phyloP scores from a whole-genome alignment of 2,888 invertebrate species.

The Ormia ochracea region DNA sequence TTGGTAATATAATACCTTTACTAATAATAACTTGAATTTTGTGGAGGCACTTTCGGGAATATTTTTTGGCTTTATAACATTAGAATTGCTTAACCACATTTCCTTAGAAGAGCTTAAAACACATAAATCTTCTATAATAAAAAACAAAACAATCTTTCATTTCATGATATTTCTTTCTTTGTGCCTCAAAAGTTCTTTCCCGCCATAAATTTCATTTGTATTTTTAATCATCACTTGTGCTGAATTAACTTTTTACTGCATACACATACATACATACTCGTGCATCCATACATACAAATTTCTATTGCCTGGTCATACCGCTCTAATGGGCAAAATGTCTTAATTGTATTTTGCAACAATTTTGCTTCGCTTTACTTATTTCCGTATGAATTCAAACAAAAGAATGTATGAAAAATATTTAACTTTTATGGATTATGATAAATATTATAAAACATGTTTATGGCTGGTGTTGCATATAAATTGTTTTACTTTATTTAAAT shows the following conservation, averaged over 20 bases:
- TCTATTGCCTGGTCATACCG: neutral
- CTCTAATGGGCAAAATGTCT: neutral
- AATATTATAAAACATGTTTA: conserved; percentile 53
- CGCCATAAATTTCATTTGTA: neutral
- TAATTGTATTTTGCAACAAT: neutral
- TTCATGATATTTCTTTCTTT: neutral
- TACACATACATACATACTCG: no score
- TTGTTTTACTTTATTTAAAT: conserved; percentile 18
- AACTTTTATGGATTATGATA: conserved; percentile 38
- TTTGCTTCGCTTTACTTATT: neutral
- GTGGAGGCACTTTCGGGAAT: neutral
- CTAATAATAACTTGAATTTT: neutral
- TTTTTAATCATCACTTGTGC: neutral
- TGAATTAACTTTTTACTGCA: neutral
- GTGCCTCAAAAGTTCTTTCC: neutral
- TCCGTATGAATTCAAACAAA: conserved; percentile 1
- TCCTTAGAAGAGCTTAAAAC: neutral
- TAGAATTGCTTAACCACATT: neutral
- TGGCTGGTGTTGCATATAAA: conserved; percentile 41
- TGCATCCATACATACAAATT: no score
- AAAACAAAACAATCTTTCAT: no score
- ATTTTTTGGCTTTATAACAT: neutral
- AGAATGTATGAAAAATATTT: neutral
- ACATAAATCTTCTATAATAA: neutral
- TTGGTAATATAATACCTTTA: neutral